Evolutionary conservation across 1,140 invertebrate genomes (phyloP), one percentile per base, ranked within the genome.

Genomic region (Nasonia giraulti): DNA sequence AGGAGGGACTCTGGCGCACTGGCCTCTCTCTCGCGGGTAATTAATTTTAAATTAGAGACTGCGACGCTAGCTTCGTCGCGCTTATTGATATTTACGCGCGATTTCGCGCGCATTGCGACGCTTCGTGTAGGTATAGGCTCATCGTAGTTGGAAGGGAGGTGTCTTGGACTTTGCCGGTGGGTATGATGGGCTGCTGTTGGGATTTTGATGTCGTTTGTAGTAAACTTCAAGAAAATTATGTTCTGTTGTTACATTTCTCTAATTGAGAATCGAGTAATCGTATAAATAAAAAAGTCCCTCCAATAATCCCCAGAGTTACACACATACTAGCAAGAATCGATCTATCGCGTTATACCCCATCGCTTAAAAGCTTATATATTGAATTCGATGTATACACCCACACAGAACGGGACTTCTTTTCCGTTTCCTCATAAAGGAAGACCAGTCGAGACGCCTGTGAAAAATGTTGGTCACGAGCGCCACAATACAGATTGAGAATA

Each of bases 41-140:
- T 82, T 82, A 82, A 82, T 82, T 82, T 82, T 75, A 82, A 82
- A 82, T 82, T 82, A 82, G 71, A 75, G 50, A 68, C n/a, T 33
- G 31, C 27, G n/a, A 31, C 6, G 37, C 3, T 3, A 17, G 37
- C 3, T 12, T 31, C 17, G 27, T 31, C 17, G 69, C 33, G 50
- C 27, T 75, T 75, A 82, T 82, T 82, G 71, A 82, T 82, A 82
- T 75, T 82, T 82, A 82, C 47, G 80, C 23, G 74, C 40, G 71
- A 82, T 75, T 75, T 75, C 55, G 14, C 47, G 76, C 76, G 50
- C 44, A 62, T 31, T 78, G 76, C 47, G 50, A 2, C 27, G 31
- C 20, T 17, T 6, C 1, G 6, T 62, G 33, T 37, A 37, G 2
- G 5, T 37, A 37, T 27, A 62, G 55, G 20, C 55, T 62, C 20